phyloP scores from a whole-genome alignment of 2,797 vertebrate species.

The Gobionotothen gibberifrons region DNA sequence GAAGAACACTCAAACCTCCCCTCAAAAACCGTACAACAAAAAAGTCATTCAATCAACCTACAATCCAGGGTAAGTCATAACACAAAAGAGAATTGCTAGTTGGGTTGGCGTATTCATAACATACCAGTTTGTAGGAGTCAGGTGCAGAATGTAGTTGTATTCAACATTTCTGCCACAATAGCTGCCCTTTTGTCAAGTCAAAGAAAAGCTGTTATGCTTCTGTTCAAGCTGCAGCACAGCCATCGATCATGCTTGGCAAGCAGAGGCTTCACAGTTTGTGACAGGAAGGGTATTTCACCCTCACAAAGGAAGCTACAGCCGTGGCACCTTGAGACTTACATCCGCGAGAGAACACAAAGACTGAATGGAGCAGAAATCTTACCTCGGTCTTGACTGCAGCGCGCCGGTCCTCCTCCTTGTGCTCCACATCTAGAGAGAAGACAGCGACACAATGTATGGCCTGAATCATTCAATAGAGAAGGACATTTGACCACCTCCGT shows the following conservation, averaged over 20 bases:
- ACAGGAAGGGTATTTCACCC: slow-evolving; percentile 38
- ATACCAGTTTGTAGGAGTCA: neutral
- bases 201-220: slow-evolving; percentile 10
- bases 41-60: neutral
- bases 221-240: neutral
- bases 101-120: slow-evolving; percentile 17
- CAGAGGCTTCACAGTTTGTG: slow-evolving; percentile 25
- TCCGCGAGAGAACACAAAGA: slow-evolving; percentile 57
- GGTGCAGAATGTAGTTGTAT: neutral
- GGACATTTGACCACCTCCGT: slow-evolving; percentile 47
- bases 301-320: slow-evolving; percentile 34
- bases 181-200: neutral
- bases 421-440: slow-evolving; percentile 85
- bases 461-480: slow-evolving; percentile 67
- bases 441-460: slow-evolving; percentile 70
- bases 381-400: slow-evolving; percentile 84
- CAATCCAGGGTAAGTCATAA: neutral
- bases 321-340: slow-evolving; percentile 43
- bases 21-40: neutral
- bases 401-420: slow-evolving; percentile 81
- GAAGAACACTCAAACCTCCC: slow-evolving; percentile 5
- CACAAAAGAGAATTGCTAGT: neutral
- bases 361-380: slow-evolving; percentile 64
- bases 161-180: slow-evolving; percentile 3
- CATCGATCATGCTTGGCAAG: slow-evolving; percentile 21